These are phyloP conservation scores for Cariama cristata DNA, from an alignment of 2,113 vertebrate species.

Conservation along the genomic window DNA sequence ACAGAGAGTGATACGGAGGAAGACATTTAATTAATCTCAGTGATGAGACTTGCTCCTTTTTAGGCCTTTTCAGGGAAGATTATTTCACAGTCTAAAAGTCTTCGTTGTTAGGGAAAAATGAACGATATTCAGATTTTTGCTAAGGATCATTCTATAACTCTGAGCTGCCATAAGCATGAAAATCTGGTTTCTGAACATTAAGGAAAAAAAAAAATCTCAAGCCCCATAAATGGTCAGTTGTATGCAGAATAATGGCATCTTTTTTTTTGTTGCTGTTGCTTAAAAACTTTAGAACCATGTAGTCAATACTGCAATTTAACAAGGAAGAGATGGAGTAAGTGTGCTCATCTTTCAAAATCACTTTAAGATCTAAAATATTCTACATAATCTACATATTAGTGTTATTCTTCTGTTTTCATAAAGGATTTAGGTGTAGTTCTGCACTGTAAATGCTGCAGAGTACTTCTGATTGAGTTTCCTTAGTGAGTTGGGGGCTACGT, in stretches of 20 bases:
- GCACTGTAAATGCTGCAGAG: not conserved
- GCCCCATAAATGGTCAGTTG: not conserved
- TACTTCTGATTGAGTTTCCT: not conserved
- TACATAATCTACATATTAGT: no score
- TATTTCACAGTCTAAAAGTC: not conserved
- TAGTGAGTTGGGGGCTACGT: accelerated
- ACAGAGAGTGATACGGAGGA: not conserved
- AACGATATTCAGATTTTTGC: not conserved
- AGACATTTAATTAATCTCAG: not conserved
- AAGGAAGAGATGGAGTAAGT: not conserved
- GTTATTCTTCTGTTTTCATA: not conserved
- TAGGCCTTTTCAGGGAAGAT: not conserved
- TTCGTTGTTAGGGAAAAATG: not conserved
- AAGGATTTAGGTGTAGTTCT: not conserved
- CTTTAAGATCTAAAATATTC: not conserved
- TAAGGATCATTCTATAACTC: not conserved
- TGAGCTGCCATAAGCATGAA: not conserved
- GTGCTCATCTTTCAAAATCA: not conserved
- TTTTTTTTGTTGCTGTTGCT: not conserved
- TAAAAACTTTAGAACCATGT: not conserved
- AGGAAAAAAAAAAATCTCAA: not conserved
- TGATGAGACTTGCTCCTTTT: not conserved
- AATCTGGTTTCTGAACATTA: not conserved
- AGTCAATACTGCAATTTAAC: not conserved
- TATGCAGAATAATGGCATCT: not conserved